phyloP scores from a whole-genome alignment of 1,140 invertebrate genomes.

The Chelonus insularis region DNA sequence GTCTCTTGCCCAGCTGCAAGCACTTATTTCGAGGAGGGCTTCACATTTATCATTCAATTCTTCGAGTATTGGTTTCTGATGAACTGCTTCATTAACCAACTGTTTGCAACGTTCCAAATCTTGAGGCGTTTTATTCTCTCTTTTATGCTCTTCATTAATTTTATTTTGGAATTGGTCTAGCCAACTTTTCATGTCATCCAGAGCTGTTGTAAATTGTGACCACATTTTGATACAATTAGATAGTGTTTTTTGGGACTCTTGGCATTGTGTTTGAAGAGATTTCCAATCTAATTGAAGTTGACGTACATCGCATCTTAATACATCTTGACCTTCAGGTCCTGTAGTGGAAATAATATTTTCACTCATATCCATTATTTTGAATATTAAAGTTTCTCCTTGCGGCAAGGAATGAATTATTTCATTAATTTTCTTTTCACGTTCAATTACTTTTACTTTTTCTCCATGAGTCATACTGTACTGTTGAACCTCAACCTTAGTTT shows the following conservation, averaged over 20 bases:
- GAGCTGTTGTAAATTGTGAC: constrained; percentile 81
- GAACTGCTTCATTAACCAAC: constrained; percentile 75
- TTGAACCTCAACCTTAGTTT: constrained; percentile 80
- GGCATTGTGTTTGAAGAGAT: constrained; percentile 76
- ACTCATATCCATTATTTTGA: constrained; percentile 75
- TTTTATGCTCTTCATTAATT: constrained; percentile 68
- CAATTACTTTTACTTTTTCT: constrained; percentile 74
- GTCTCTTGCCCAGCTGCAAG: constrained; percentile 80
- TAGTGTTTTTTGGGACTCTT: constrained; percentile 76
- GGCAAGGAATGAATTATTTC: constrained; percentile 70
- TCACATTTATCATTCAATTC: constrained; percentile 86
- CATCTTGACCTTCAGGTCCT: constrained; percentile 82
- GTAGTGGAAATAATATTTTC: constrained; percentile 80
- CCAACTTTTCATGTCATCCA: constrained; percentile 78
- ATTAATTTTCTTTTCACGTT: constrained; percentile 73
- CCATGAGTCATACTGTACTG: constrained; percentile 83
- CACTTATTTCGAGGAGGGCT: constrained; percentile 81
- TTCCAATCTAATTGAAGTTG: constrained; percentile 88
- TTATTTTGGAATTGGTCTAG: constrained; percentile 73
- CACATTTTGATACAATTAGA: constrained; percentile 82
- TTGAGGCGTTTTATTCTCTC: constrained; percentile 79
- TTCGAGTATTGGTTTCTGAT: constrained; percentile 77
- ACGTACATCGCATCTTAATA: constrained; percentile 80
- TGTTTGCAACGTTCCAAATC: constrained; percentile 77
- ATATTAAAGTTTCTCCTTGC: constrained; percentile 73